A percentile compares a stretch with the other conserved stretches of the same genome.
Conservation (phyloP, 2,888 invertebrate species). For the Drosophila hamatofila region DNA sequence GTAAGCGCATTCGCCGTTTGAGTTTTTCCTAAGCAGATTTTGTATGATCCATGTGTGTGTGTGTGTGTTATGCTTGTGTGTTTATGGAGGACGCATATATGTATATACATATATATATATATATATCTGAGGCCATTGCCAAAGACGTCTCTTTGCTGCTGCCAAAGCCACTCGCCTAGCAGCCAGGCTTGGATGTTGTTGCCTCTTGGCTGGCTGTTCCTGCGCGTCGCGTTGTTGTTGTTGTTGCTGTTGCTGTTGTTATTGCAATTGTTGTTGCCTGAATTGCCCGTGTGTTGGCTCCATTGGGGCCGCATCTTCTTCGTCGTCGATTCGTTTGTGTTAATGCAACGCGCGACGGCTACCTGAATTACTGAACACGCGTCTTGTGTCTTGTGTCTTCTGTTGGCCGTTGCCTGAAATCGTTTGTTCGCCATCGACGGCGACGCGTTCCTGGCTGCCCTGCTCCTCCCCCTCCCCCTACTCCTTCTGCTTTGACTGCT, state of each 20-base stretch:
- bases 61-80: conserved; percentile 39
- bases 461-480: conserved; percentile 24
- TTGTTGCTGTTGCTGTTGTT: conserved; percentile 7
- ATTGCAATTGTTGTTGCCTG: conserved; percentile 16
- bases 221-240: conserved; percentile 13
- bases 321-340: conserved; percentile 80
- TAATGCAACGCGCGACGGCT: conserved; percentile 84
- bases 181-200: conserved; percentile 48
- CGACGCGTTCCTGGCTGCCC: conserved; percentile 67
- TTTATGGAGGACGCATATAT: conserved; percentile 60
- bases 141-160: conserved; percentile 61
- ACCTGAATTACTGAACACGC: conserved; percentile 85
- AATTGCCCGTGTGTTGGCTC: conserved; percentile 47
- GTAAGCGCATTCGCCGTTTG: conserved; percentile 34
- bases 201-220: conserved; percentile 36
- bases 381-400: conserved; percentile 83
- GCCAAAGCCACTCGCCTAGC: conserved; percentile 39
- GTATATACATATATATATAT: background rate
- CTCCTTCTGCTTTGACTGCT: conserved; percentile 12
- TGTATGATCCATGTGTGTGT: conserved; percentile 14
- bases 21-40: conserved; percentile 1
- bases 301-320: conserved; percentile 50
- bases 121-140: conserved; percentile 59
- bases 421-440: conserved; percentile 76
- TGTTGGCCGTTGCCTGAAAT: conserved; percentile 71